phyloP scores from a whole-genome alignment of 2,113 vertebrate genomes.

The Rynchops niger region DNA sequence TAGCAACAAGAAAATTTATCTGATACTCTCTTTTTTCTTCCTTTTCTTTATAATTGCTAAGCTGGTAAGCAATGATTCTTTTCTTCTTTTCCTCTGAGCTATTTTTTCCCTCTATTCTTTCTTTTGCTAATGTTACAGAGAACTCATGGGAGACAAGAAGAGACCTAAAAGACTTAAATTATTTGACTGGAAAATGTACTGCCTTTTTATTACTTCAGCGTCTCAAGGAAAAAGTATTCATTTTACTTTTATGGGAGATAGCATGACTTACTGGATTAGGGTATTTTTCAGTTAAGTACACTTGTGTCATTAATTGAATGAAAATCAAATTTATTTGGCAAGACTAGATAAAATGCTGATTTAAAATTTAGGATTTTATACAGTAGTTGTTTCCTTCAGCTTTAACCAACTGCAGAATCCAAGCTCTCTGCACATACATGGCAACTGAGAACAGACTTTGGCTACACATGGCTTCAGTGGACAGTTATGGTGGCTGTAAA shows the following conservation, averaged over 20 bases:
- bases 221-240: background rate
- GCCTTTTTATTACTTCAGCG: constrained; percentile 33
- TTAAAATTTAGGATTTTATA: background rate
- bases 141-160: constrained; percentile 30
- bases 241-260: constrained; percentile 38
- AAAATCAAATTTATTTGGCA: constrained; percentile 4
- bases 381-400: background rate
- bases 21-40: constrained; percentile 15
- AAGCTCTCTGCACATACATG: background rate
- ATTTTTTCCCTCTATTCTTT: constrained; percentile 43
- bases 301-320: background rate
- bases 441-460: background rate
- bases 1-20: constrained; percentile 44
- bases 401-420: background rate
- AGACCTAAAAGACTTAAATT: constrained; percentile 56
- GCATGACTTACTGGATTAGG: background rate
- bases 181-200: constrained; percentile 45
- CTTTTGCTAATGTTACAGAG: constrained; percentile 38
- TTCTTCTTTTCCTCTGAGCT: constrained; percentile 40
- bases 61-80: constrained; percentile 37
- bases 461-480: background rate
- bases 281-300: constrained; percentile 16
- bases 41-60: constrained; percentile 54
- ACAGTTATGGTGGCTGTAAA: background rate
- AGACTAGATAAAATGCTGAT: background rate